phyloP scores from a whole-genome alignment of 2,113 vertebrate genomes.

The Gymnarchus niloticus region DNA sequence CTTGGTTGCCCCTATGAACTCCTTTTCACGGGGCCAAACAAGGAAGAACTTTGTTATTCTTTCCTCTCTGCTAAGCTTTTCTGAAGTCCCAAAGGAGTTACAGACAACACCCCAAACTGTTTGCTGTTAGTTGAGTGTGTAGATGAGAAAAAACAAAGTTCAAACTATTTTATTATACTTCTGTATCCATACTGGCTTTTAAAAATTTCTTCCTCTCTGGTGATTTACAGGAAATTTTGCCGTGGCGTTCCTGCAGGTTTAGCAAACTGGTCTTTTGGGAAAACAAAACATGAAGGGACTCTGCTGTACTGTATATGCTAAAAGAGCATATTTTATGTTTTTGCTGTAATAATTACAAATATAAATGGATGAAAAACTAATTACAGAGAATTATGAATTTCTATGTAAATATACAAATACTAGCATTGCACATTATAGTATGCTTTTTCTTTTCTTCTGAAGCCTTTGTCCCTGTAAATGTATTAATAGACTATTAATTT shows the following conservation, averaged over 20 bases:
- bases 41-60: conserved; percentile 63
- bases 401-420: conserved; percentile 86
- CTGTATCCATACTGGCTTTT: conserved; percentile 53
- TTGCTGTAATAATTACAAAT: conserved; percentile 77
- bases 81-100: conserved; percentile 60
- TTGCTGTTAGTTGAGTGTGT: conserved; percentile 28
- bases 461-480: conserved; percentile 78
- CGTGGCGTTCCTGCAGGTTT: conserved; percentile 43
- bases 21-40: conserved; percentile 46
- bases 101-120: conserved; percentile 51
- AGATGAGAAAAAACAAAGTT: conserved; percentile 24
- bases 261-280: conserved; percentile 44
- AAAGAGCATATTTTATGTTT: conserved; percentile 64
- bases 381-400: conserved; percentile 73
- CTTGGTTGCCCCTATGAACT: not conserved
- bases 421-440: conserved; percentile 81
- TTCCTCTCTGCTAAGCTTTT: conserved; percentile 60
- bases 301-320: conserved; percentile 64
- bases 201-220: conserved; percentile 52
- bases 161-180: conserved; percentile 48
- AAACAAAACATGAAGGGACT: conserved; percentile 57
- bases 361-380: conserved; percentile 63
- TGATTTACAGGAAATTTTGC: conserved; percentile 44
- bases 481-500: conserved; percentile 68
- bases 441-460: conserved; percentile 73